These are phyloP conservation scores for Alca torda DNA, from an alignment of 2,797 vertebrate genomes.

Conservation along the genomic window DNA sequence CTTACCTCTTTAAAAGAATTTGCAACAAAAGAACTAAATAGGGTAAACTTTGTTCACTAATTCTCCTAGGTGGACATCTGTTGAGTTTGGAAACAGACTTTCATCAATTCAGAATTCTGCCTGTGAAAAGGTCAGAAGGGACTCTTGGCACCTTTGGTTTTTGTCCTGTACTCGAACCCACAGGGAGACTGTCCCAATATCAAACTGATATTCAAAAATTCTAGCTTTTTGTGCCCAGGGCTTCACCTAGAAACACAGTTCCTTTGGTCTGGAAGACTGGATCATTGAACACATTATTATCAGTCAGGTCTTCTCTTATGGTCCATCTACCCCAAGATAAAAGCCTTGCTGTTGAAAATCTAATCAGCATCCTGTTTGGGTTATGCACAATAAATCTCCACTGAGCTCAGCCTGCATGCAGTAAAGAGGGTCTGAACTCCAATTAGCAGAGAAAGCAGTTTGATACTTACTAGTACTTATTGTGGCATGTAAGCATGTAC, in stretches of 20 bases:
- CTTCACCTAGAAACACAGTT: background rate
- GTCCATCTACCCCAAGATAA: background rate
- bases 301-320: background rate
- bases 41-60: background rate
- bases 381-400: background rate
- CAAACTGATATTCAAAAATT: background rate
- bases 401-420: background rate
- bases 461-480: background rate
- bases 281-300: background rate
- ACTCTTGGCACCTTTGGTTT: background rate
- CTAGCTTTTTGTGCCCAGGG: background rate
- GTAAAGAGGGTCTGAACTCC: background rate
- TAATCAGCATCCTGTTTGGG: background rate
- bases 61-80: background rate
- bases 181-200: background rate
- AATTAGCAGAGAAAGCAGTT: background rate
- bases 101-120: background rate
- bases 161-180: background rate
- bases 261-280: background rate
- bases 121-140: background rate
- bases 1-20: background rate
- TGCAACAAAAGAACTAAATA: background rate
- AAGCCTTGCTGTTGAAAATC: conserved; percentile 2
- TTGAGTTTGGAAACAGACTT: background rate
- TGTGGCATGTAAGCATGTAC: background rate